Conservation (phyloP, 2,888 invertebrate species). For the Norana najaformis region DNA sequence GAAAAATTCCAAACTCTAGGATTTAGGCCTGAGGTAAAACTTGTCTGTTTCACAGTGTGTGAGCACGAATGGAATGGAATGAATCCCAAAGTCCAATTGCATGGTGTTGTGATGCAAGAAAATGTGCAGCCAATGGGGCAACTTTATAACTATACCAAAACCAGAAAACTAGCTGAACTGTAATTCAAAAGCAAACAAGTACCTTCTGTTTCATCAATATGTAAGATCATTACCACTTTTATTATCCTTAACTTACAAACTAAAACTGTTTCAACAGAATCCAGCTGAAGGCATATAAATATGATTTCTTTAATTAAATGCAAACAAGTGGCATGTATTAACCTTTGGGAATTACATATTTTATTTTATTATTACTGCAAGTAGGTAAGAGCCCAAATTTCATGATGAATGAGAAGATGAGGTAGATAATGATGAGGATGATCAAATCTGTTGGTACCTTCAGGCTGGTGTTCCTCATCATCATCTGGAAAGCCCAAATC, state of each 20-base stretch:
- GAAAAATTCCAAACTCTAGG: too few relatives aligned
- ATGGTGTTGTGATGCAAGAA: too few relatives aligned
- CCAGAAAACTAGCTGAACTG: too few relatives aligned
- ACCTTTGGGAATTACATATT: background rate
- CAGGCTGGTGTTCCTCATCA: constrained; percentile 80
- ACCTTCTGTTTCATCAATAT: too few relatives aligned
- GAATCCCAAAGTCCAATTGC: too few relatives aligned
- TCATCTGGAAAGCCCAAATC: constrained; percentile 81
- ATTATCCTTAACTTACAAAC: background rate
- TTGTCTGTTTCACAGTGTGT: too few relatives aligned
- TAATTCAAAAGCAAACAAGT: too few relatives aligned
- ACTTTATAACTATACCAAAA: too few relatives aligned
- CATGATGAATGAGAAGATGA: background rate
- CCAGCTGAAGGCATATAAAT: background rate
- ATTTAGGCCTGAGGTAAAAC: too few relatives aligned
- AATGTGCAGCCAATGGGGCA: too few relatives aligned
- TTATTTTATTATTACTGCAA: background rate
- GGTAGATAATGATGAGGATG: background rate
- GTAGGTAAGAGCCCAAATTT: background rate
- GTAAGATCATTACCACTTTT: too few relatives aligned
- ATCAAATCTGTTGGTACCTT: constrained; percentile 65
- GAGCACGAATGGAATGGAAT: too few relatives aligned
- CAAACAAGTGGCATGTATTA: background rate
- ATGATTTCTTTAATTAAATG: background rate
- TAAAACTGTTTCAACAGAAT: background rate